Percentiles rank a stretch among this genome's conserved stretches.
Evolutionary conservation across 2,797 vertebrate genomes (phyloP).

Genomic region (Cichlasoma orientale): DNA sequence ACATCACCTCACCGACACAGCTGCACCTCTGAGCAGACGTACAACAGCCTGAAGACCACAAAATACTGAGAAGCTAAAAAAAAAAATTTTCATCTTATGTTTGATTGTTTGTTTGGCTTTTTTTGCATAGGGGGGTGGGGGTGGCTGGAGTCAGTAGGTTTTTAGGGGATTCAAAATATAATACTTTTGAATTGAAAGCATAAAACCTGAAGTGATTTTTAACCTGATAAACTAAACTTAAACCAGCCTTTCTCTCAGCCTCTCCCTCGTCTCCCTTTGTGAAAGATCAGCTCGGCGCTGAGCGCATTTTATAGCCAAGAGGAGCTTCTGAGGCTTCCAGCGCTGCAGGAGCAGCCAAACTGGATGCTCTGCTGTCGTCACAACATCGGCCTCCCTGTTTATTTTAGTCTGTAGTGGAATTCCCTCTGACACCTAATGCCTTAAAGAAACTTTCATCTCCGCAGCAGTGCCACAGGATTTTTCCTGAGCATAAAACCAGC

Average conservation of each 20-base stretch:
- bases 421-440: constrained; percentile 72
- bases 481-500: constrained; percentile 58
- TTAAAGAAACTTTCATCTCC: constrained; percentile 70
- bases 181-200: background rate
- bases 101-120: rapidly evolving
- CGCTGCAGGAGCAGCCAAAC: constrained; percentile 42
- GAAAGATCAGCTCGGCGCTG: constrained; percentile 42
- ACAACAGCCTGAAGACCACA: background rate
- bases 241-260: background rate
- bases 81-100: rapidly evolving
- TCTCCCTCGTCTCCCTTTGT: constrained; percentile 31
- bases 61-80: background rate
- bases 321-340: constrained; percentile 33
- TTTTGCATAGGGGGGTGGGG: background rate
- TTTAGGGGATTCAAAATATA: background rate
- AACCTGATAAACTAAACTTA: no score
- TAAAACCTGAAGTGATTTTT: no score
- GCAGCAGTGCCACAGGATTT: constrained; percentile 56
- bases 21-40: background rate
- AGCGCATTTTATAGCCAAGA: constrained; percentile 36
- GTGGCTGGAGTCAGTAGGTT: no score
- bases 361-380: constrained; percentile 64
- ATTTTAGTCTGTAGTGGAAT: constrained; percentile 69
- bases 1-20: constrained; percentile 2
- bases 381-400: constrained; percentile 61